Conservation (phyloP, 1,140 invertebrate species). For the Lepidurus apus region DNA sequence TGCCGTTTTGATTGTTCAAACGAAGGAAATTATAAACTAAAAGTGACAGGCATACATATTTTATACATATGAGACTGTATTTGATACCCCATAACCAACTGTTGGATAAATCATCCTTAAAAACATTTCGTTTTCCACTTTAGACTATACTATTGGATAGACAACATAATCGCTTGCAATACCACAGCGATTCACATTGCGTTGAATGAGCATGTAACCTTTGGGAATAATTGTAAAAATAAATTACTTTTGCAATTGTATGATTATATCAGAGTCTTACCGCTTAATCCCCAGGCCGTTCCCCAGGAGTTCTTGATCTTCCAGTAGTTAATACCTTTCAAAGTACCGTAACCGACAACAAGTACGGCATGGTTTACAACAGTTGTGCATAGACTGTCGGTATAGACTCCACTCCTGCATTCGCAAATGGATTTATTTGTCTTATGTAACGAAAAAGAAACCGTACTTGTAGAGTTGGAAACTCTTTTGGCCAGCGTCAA, state of each 20-base stretch:
- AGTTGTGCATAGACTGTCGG: slow-evolving; percentile 37
- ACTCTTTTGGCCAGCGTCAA: not conserved
- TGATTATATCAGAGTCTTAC: slow-evolving; percentile 46
- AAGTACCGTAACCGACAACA: slow-evolving; percentile 50
- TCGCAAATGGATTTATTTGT: not conserved
- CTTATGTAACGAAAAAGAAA: slow-evolving; percentile 38
- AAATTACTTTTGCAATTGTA: too few relatives aligned
- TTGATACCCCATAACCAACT: too few relatives aligned
- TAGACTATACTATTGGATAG: too few relatives aligned
- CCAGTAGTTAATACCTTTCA: slow-evolving; percentile 49
- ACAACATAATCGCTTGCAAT: slow-evolving; percentile 44
- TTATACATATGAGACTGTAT: too few relatives aligned
- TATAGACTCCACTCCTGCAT: slow-evolving; percentile 40
- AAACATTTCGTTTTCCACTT: too few relatives aligned
- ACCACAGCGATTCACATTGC: slow-evolving; percentile 48
- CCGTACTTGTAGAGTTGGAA: not conserved
- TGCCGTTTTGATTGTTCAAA: too few relatives aligned
- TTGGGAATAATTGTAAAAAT: not conserved
- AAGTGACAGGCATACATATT: too few relatives aligned
- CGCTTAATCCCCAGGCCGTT: slow-evolving; percentile 46
- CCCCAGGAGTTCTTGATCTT: slow-evolving; percentile 53
- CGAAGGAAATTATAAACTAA: too few relatives aligned
- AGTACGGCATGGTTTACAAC: slow-evolving; percentile 47
- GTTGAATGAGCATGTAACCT: slow-evolving; percentile 46
- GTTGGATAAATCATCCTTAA: too few relatives aligned